phyloP scores from a whole-genome alignment of 2,797 vertebrate species.

The Falco peregrinus region DNA sequence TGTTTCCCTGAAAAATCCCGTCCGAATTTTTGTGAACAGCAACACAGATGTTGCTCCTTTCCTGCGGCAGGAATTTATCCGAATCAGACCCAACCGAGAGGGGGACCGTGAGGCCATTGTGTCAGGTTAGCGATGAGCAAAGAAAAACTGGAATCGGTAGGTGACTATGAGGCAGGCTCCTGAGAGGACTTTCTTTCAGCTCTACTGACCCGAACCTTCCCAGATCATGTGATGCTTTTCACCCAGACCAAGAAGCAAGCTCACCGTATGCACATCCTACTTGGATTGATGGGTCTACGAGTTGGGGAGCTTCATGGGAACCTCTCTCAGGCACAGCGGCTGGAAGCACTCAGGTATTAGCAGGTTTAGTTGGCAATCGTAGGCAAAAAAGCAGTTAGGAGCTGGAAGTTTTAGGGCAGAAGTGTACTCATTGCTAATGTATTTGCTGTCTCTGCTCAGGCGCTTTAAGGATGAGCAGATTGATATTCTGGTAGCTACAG shows the following conservation, averaged over 20 bases:
- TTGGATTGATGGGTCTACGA: slow-evolving; percentile 92
- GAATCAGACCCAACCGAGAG: slow-evolving; percentile 89
- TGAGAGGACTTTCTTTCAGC: slow-evolving; percentile 75
- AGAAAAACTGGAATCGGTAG: background rate
- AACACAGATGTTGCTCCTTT: slow-evolving; percentile 97
- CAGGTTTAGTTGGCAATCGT: background rate
- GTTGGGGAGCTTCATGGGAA: slow-evolving; percentile 96
- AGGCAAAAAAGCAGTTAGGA: background rate
- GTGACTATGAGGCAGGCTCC: background rate
- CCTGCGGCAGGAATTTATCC: slow-evolving; percentile 92
- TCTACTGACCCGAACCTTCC: slow-evolving; percentile 91
- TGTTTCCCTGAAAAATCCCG: slow-evolving; percentile 90
- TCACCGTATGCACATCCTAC: slow-evolving; percentile 93
- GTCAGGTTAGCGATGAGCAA: slow-evolving; percentile 77
- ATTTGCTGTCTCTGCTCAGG: slow-evolving; percentile 70
- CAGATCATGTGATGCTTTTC: slow-evolving; percentile 95
- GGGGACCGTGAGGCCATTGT: slow-evolving; percentile 95
- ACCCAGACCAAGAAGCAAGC: slow-evolving; percentile 98
- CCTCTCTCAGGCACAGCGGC: slow-evolving; percentile 92
- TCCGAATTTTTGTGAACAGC: slow-evolving; percentile 95
- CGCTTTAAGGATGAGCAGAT: slow-evolving; percentile 99
- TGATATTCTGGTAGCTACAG: slow-evolving; percentile 94
- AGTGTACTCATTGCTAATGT: background rate
- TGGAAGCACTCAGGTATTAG: slow-evolving; percentile 90
- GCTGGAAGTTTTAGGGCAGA: background rate